Evolutionary conservation across 2,113 vertebrate species (phyloP), one percentile per base, ranked within the genome.

Genomic region (Antechinus stuartii): DNA sequence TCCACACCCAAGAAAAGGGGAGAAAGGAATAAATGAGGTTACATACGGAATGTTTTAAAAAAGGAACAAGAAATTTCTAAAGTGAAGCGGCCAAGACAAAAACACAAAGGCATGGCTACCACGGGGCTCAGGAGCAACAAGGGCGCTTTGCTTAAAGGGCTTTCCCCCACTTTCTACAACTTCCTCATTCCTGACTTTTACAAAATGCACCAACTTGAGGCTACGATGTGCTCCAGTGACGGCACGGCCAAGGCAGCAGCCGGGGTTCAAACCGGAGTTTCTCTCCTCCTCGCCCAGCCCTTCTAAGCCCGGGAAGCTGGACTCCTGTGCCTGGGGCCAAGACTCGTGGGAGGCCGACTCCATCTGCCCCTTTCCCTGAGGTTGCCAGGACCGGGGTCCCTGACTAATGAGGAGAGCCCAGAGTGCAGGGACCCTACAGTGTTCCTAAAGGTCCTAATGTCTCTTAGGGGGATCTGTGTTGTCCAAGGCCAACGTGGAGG

Each of bases 1-100:
- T 97, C 95, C 96, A 98, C 46, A 52, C 57, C 96, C 95, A 97
- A 98, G 95, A 57, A 98, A 97, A 98, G 97, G 49, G 97, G 93
- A 97, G 96, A 97, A 52, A 97, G 98, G 96, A 98, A 98, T 84
- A 84, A 42, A 42, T 84, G 68, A 84, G 68, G 42, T 84, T 84
- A 97, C 84, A 92, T 42, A 89, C 24, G 96, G 96, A 42, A 97
- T 11, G 8, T 52, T 52, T 68, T 68, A 96, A 94, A 98, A 94
- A 94, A 97, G 94, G 95, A 84, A 84, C 68, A 84, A 22, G 35
- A 84, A 76, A 76, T 22, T 42, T 22, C 16, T 76, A 8, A 76
- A 23, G n/a, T 84, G 68, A 76, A 76, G 23, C 42, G n/a, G 35
- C 68, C 68, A 84, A 84, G 35, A 42, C 35, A 19, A 76, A 76